phyloP scores from a whole-genome alignment of 2,888 invertebrate species.

The Electrophaes corylata region DNA sequence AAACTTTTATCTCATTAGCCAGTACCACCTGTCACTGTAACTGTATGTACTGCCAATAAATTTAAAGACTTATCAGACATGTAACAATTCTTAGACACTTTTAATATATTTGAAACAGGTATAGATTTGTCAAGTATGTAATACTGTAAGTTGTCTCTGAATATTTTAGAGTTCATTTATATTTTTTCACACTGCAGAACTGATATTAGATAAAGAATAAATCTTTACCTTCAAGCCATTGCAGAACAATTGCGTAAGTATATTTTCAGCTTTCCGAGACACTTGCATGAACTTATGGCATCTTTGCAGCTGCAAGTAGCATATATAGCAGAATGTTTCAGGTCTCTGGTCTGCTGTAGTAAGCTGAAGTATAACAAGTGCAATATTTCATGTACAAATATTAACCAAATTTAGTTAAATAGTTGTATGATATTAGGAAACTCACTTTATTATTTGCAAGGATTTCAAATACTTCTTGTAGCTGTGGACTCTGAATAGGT shows the following conservation, averaged over 20 bases:
- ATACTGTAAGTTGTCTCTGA: too few relatives aligned
- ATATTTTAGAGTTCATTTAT: too few relatives aligned
- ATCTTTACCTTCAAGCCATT: conserved; percentile 3
- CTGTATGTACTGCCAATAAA: too few relatives aligned
- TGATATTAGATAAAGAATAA: not conserved
- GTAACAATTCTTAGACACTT: too few relatives aligned
- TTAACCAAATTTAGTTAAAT: too few relatives aligned
- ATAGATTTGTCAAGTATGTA: too few relatives aligned
- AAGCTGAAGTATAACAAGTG: conserved; percentile 13
- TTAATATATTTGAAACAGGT: too few relatives aligned
- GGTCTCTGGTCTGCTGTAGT: conserved; percentile 17
- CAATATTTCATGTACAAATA: too few relatives aligned
- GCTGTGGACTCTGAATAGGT: conserved; percentile 3
- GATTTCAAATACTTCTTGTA: conserved; percentile 20
- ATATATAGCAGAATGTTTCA: conserved; percentile 20
- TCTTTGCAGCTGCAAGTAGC: conserved; percentile 16
- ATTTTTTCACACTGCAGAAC: too few relatives aligned
- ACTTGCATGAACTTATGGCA: conserved; percentile 17
- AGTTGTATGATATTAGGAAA: not conserved
- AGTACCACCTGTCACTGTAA: too few relatives aligned
- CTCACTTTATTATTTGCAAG: conserved; percentile 25
- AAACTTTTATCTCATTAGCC: too few relatives aligned
- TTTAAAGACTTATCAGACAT: too few relatives aligned
- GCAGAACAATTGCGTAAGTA: conserved; percentile 16
- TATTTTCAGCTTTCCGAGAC: conserved; percentile 22